Percentiles rank a stretch among this genome's conserved stretches.
Conservation (phyloP, 23 tunicate species). For the Halocynthia roretzi region DNA sequence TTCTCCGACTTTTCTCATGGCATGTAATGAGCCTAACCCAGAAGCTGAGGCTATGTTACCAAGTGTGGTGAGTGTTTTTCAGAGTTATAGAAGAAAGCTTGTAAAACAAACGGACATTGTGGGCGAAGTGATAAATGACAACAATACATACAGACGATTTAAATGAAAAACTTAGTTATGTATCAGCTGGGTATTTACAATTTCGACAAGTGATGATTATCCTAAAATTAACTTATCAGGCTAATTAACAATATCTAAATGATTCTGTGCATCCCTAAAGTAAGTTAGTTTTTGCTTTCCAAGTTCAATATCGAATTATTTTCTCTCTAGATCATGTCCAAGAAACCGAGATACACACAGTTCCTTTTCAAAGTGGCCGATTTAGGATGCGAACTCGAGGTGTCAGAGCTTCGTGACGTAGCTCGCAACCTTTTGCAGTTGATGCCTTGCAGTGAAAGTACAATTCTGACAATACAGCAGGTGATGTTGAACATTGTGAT, state of each 20-base stretch:
- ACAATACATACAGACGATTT: no score
- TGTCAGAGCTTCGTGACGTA: slow-evolving; percentile 19
- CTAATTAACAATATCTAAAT: no score
- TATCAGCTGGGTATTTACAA: no score
- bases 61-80: slow-evolving; percentile 15
- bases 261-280: not conserved
- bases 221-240: no score
- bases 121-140: not conserved
- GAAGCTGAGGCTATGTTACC: slow-evolving; percentile 22
- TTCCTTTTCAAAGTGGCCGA: slow-evolving; percentile 23
- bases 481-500: not conserved
- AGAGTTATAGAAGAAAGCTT: not conserved
- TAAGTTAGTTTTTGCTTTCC: not conserved
- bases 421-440: slow-evolving; percentile 17
- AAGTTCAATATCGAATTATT: not conserved
- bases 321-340: slow-evolving; percentile 17
- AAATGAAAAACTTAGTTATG: no score
- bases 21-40: slow-evolving; percentile 19
- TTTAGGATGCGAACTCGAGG: slow-evolving; percentile 25
- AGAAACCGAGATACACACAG: slow-evolving; percentile 15
- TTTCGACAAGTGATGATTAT: no score
- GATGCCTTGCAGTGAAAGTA: slow-evolving; percentile 28
- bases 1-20: slow-evolving; percentile 16
- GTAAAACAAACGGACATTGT: not conserved
- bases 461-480: slow-evolving; percentile 9